Evolutionary conservation across 1,140 invertebrate genomes (phyloP), one percentile per base, ranked within the genome.

Genomic region (Megalonaias nervosa): DNA sequence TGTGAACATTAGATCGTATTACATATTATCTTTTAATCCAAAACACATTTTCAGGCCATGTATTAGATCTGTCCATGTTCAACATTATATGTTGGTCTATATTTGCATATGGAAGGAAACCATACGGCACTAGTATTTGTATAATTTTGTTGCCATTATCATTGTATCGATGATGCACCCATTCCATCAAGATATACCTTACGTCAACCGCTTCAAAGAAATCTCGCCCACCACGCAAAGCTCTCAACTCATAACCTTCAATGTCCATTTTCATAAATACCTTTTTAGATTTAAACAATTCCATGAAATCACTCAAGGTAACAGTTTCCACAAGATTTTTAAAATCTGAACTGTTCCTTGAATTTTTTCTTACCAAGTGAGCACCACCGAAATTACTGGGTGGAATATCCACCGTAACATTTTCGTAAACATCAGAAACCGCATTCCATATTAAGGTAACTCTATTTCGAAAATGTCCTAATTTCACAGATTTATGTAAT

Each of bases 151-250:
- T 23, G 31, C 76, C 76, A 62, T 23, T 68, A 17, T 78, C 59
- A n/a, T n/a, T 21, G 26, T 67, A 59, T 21, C 76, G 21, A 55
- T 78, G 65, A 21, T 78, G 76, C 14, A 74, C 59, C 86, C 86
- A 88, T 73, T 87, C 86, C 85, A 88, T 87, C 61, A 87, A 84
- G 38, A 88, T 77, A 64, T 77, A 83, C 12, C 73, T 74, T 16
- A 88, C 77, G 60, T 81, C 60, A n/a, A 75, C 62, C 1, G 55
- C 67, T 70, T 81, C 77, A 58, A 88, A 85, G 21, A 87, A 77
- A 19, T 75, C 64, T 19, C 66, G 64, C 2, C 71, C 72, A 48
- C 75, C 78, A 13, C 59, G 65, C 21, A 87, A 75, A 31, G 81
- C 81, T 56, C 74, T 75, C 55, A 80, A 75, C 71, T 88, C 85